These are phyloP conservation scores for Amblyjoppa fuscipennis DNA, from an alignment of 2,888 invertebrate species.

Conservation along the genomic window DNA sequence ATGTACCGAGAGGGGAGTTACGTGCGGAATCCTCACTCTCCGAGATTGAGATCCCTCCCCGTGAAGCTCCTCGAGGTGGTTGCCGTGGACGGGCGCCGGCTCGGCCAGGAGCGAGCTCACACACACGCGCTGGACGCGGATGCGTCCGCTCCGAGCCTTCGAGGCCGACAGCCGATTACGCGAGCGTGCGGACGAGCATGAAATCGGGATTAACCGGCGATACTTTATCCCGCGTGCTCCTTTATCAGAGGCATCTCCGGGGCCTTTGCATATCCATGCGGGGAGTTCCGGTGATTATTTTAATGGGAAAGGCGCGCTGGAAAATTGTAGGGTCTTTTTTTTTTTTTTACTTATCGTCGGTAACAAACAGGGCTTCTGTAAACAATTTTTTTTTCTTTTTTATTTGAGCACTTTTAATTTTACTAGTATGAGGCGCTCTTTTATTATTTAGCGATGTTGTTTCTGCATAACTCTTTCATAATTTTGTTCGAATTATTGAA, in stretches of 20 bases:
- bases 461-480: neutral
- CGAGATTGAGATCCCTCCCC: constrained; percentile 51
- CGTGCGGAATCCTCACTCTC: constrained; percentile 53
- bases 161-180: constrained; percentile 36
- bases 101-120: constrained; percentile 7
- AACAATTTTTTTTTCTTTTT: neutral
- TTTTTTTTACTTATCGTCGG: neutral
- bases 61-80: constrained; percentile 35
- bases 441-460: neutral
- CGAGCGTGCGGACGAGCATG: constrained; percentile 57
- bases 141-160: constrained; percentile 13
- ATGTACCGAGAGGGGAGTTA: constrained; percentile 44
- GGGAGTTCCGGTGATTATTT: constrained; percentile 45
- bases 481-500: neutral
- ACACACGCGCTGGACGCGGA: constrained; percentile 14
- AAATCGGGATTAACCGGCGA: constrained; percentile 54
- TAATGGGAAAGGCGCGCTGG: constrained; percentile 31
- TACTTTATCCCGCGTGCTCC: constrained; percentile 23
- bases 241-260: neutral
- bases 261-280: constrained; percentile 31
- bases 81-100: constrained; percentile 26
- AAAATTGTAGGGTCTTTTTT: neutral
- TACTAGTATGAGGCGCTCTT: neutral
- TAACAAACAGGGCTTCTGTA: neutral
- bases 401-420: too few relatives aligned